phyloP scores from a whole-genome alignment of 2,113 vertebrate genomes.

The Ascaphus truei region DNA sequence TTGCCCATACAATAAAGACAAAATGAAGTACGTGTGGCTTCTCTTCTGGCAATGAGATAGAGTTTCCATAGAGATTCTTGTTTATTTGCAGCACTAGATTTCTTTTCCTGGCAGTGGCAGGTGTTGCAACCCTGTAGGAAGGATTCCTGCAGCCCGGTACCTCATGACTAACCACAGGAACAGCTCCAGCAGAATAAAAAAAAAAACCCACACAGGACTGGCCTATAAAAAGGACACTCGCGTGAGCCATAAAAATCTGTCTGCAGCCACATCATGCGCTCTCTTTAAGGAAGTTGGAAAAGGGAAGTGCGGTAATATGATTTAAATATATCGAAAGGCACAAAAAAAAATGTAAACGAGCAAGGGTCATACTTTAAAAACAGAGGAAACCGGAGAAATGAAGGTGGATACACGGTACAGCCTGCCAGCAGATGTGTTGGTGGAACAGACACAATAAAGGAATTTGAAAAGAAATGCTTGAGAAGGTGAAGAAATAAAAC shows the following conservation, averaged over 20 bases:
- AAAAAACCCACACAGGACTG: too few relatives aligned
- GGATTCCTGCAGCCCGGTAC: not conserved
- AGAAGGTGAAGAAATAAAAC: too few relatives aligned
- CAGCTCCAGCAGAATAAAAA: not conserved
- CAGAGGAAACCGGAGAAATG: not conserved
- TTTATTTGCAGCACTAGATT: constrained; percentile 4
- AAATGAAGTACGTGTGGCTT: too few relatives aligned
- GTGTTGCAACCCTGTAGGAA: not conserved
- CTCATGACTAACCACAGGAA: not conserved
- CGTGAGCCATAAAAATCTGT: too few relatives aligned
- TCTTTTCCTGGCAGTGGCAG: constrained; percentile 27
- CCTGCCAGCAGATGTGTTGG: not conserved
- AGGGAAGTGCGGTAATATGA: not conserved
- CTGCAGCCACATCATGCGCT: too few relatives aligned
- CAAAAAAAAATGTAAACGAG: not conserved
- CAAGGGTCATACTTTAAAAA: not conserved
- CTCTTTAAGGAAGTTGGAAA: not conserved
- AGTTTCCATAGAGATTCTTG: not conserved
- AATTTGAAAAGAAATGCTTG: too few relatives aligned
- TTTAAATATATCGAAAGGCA: not conserved
- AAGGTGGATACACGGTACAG: not conserved
- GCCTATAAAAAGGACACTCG: too few relatives aligned
- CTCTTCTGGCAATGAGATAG: not conserved
- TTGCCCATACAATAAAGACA: too few relatives aligned
- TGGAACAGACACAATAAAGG: not conserved